Evolutionary conservation across 2,797 vertebrate species (phyloP).

Genomic region (Amblyopsis hoosieri): DNA sequence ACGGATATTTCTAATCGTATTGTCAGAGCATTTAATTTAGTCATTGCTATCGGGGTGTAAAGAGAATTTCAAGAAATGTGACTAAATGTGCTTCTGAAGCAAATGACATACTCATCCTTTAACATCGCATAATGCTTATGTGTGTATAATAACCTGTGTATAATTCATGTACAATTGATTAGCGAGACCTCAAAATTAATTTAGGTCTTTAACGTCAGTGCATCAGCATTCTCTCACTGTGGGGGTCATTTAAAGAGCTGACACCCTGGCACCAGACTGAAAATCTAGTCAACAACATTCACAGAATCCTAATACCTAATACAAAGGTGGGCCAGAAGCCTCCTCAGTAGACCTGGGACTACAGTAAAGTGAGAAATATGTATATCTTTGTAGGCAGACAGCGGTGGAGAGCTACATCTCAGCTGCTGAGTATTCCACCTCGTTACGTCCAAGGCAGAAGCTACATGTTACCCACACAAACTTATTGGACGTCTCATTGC

Average conservation of each 20-base stretch:
- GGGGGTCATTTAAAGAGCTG: not conserved
- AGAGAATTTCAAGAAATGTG: no score
- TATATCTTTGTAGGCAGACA: no score
- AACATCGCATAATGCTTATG: conserved; percentile 30
- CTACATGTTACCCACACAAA: no score
- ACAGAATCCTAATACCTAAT: conserved; percentile 9
- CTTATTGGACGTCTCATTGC: conserved; percentile 1
- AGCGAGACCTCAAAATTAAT: conserved; percentile 7
- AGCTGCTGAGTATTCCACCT: no score
- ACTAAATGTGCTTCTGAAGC: no score
- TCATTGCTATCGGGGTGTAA: no score
- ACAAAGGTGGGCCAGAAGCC: conserved; percentile 15
- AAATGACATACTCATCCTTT: no score
- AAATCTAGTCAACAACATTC: conserved; percentile 1
- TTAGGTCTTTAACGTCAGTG: conserved; percentile 21
- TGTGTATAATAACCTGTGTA: conserved; percentile 10
- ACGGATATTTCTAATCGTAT: no score
- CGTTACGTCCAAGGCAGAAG: no score
- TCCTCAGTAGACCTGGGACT: not conserved
- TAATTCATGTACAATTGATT: conserved; percentile 4
- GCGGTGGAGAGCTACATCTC: no score
- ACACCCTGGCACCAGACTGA: conserved; percentile 6
- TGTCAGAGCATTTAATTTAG: no score
- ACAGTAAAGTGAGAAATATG: not conserved
- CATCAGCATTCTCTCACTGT: conserved; percentile 8